Evolutionary conservation across 1,140 invertebrate genomes (phyloP).

Genomic region (Aporrectodea caliginosa): DNA sequence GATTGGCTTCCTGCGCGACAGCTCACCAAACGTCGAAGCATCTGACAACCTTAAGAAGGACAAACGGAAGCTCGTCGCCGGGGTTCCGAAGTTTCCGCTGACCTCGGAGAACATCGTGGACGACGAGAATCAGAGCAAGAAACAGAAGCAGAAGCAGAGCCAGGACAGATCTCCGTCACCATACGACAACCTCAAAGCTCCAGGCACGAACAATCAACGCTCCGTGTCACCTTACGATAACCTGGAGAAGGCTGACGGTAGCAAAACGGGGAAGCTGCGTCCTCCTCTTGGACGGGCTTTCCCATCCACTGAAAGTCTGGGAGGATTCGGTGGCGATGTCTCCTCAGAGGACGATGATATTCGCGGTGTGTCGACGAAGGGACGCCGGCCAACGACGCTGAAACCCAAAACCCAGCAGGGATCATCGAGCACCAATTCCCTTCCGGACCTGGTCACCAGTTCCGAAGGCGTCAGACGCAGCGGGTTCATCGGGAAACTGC

Average conservation of each 20-base stretch:
- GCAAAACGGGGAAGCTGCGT: no score
- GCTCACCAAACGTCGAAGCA: conserved; percentile 43
- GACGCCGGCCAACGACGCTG: not conserved
- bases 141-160: not conserved
- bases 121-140: not conserved
- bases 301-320: not conserved
- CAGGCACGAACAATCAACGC: not conserved
- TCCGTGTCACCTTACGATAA: conserved; percentile 22
- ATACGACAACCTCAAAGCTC: conserved; percentile 37
- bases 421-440: not conserved
- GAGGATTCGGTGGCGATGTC: not conserved
- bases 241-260: not conserved
- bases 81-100: conserved; percentile 43
- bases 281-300: not conserved
- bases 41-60: conserved; percentile 36
- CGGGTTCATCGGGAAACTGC: conserved; percentile 33
- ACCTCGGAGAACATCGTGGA: conserved; percentile 26
- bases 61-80: conserved; percentile 42
- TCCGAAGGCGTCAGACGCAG: conserved; percentile 30
- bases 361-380: not conserved
- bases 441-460: conserved; percentile 44
- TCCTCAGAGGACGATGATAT: not conserved
- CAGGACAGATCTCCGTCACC: not conserved
- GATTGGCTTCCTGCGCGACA: conserved; percentile 45
- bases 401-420: not conserved